Conservation (phyloP, 2,113 vertebrate species). For the Conger conger region DNA sequence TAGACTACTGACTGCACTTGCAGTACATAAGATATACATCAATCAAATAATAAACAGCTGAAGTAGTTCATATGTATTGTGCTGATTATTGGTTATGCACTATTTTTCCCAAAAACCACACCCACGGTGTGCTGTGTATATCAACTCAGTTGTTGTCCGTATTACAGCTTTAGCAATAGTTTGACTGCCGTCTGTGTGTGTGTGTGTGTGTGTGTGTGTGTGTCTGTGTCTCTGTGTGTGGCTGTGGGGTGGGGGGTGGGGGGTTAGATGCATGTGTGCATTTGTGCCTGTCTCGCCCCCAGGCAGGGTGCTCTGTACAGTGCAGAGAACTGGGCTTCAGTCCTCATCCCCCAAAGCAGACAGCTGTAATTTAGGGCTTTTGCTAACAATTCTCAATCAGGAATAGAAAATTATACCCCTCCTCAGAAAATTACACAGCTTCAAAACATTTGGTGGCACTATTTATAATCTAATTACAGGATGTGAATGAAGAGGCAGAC, state of each 20-base stretch:
- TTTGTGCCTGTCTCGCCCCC: neutral
- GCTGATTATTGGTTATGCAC: no score
- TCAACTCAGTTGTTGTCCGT: no score
- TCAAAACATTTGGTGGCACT: slow-evolving; percentile 25
- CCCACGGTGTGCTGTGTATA: no score
- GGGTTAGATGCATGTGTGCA: neutral
- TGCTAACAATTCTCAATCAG: slow-evolving; percentile 35
- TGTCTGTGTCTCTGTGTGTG: neutral
- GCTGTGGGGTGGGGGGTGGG: no score
- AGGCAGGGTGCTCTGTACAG: neutral
- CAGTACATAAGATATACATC: no score
- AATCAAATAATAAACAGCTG: no score
- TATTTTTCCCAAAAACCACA: no score
- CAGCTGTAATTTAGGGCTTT: slow-evolving; percentile 40
- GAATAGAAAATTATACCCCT: slow-evolving; percentile 30
- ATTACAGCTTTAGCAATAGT: neutral
- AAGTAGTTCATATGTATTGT: no score
- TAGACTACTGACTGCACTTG: no score
- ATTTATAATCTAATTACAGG: slow-evolving; percentile 35
- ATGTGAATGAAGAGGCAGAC: slow-evolving; percentile 15
- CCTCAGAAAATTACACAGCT: slow-evolving; percentile 36
- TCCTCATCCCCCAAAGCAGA: neutral
- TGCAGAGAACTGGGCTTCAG: slow-evolving; percentile 34
- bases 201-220: neutral
- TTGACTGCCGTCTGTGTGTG: neutral